These are phyloP conservation scores for Apogon hyalosoma DNA, from an alignment of 2,797 vertebrate genomes.

Conservation along the genomic window DNA sequence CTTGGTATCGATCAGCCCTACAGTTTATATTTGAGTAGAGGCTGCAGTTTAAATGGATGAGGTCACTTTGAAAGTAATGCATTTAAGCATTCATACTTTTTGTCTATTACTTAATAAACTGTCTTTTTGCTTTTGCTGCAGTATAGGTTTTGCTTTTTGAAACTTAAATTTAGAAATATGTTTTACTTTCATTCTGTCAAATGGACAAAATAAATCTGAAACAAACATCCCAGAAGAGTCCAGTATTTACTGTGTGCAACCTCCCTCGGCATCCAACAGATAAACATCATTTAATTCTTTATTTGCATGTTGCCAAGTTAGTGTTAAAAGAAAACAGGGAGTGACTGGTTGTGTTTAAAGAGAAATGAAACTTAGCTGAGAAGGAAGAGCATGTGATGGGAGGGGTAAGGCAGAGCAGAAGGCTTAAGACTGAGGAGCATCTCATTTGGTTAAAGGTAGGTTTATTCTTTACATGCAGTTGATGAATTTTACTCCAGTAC, in stretches of 20 bases:
- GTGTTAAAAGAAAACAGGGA: background rate
- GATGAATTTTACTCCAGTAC: too few relatives aligned
- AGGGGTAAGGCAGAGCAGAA: background rate
- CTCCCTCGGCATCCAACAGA: conserved; percentile 1
- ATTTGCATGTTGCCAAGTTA: conserved; percentile 2
- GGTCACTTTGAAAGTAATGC: too few relatives aligned
- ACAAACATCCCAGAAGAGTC: accelerated
- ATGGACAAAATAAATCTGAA: too few relatives aligned
- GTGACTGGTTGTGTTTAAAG: background rate
- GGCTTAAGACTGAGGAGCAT: background rate
- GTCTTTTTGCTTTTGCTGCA: too few relatives aligned
- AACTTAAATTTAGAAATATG: too few relatives aligned
- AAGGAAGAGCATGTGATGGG: background rate
- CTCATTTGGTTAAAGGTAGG: conserved; percentile 38
- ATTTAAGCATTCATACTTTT: too few relatives aligned
- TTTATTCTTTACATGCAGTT: background rate
- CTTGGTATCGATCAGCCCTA: too few relatives aligned
- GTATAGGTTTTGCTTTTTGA: too few relatives aligned
- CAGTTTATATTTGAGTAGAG: too few relatives aligned
- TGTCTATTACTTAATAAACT: too few relatives aligned
- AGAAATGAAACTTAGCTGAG: conserved; percentile 60
- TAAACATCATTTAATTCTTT: background rate
- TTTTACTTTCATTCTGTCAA: too few relatives aligned
- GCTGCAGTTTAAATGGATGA: too few relatives aligned
- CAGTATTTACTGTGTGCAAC: conserved; percentile 4